These are phyloP conservation scores for Xenopus laevis DNA, from an alignment of 2,113 vertebrate species.

Conservation along the genomic window DNA sequence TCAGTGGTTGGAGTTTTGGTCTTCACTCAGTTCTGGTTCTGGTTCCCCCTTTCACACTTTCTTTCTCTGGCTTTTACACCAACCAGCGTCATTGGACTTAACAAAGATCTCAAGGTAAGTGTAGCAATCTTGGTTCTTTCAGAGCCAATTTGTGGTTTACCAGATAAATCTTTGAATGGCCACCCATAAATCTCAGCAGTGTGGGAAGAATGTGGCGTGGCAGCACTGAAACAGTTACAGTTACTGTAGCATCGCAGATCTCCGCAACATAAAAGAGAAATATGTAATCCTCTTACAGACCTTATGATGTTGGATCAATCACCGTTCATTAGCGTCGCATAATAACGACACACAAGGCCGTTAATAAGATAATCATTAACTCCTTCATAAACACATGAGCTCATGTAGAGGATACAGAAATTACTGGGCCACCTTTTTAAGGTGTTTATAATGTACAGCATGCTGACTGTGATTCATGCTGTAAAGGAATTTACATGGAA, in stretches of 20 bases:
- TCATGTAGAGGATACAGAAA: too few species aligned
- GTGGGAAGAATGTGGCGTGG: background rate
- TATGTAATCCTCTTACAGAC: slow-evolving; percentile 43
- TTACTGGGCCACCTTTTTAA: too few species aligned
- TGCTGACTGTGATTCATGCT: too few species aligned
- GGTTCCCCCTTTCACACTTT: slow-evolving; percentile 97
- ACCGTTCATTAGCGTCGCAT: slow-evolving; percentile 22
- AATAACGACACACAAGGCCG: slow-evolving; percentile 25
- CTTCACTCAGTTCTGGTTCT: slow-evolving; percentile 99
- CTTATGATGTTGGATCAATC: slow-evolving; percentile 42
- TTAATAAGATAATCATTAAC: slow-evolving; percentile 34
- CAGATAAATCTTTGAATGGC: too few species aligned
- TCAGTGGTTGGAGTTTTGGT: slow-evolving; percentile 94
- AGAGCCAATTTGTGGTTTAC: background rate
- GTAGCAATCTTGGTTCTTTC: background rate
- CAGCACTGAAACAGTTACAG: slow-evolving; percentile 24
- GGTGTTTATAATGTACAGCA: too few species aligned
- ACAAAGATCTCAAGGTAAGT: slow-evolving; percentile 96
- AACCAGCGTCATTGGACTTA: slow-evolving; percentile 95
- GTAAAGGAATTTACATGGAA: too few species aligned
- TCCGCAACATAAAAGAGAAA: slow-evolving; percentile 39
- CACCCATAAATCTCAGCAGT: background rate
- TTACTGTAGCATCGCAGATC: slow-evolving; percentile 35
- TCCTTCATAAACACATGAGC: background rate
- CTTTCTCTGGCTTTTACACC: slow-evolving; percentile 93